Evolutionary conservation across 2,113 vertebrate genomes (phyloP).

Genomic region (Ophiodon elongatus): DNA sequence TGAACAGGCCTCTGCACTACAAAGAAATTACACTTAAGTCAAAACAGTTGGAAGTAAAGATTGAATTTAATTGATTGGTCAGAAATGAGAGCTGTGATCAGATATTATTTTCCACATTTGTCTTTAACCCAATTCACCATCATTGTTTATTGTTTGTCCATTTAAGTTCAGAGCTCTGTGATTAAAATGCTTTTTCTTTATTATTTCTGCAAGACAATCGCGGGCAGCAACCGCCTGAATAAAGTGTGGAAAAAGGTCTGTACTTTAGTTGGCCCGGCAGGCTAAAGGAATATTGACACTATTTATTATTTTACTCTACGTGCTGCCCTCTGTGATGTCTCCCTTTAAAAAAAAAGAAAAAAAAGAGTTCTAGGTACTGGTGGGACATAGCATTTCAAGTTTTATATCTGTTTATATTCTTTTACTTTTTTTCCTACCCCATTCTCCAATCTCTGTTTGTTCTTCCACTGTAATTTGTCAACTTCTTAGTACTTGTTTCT

Average conservation of each 20-base stretch:
- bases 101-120: neutral
- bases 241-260: constrained; percentile 99
- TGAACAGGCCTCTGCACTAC: constrained; percentile 2
- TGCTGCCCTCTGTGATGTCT: constrained; percentile 45
- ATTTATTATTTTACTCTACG: constrained; percentile 3
- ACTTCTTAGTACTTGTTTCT: constrained; percentile 3
- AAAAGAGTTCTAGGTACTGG: constrained; percentile 4
- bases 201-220: constrained; percentile 88
- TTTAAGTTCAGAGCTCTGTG: constrained; percentile 17
- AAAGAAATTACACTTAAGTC: neutral
- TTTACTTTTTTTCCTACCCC: neutral
- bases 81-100: neutral
- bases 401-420: neutral
- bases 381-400: constrained; percentile 1
- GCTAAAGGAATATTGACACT: constrained; percentile 36
- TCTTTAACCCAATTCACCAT: neutral
- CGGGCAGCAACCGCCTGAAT: constrained; percentile 88
- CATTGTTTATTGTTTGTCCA: constrained; percentile 1
- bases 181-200: constrained; percentile 84
- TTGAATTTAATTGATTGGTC: neutral
- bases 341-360: constrained; percentile 3
- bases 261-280: constrained; percentile 77
- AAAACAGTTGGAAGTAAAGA: constrained; percentile 6
- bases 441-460: constrained; percentile 8
- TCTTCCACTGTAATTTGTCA: constrained; percentile 1